phyloP scores from a whole-genome alignment of 2,797 vertebrate genomes.

The Oreortyx pictus region DNA sequence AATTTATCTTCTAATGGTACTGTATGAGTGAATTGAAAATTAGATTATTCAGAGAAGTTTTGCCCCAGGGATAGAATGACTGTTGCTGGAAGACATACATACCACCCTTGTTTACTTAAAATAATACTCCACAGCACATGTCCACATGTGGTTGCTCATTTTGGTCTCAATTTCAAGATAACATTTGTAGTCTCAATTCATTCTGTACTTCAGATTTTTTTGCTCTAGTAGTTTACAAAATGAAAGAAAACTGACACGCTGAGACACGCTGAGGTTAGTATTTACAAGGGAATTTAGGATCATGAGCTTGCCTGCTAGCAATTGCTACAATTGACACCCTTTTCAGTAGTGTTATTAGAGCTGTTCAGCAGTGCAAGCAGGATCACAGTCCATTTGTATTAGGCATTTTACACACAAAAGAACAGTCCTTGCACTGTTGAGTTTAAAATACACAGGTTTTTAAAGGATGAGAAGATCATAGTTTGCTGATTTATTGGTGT shows the following conservation, averaged over 20 bases:
- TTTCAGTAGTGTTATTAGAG: neutral
- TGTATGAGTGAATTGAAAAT: neutral
- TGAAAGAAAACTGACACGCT: neutral
- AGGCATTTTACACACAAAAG: rapidly evolving
- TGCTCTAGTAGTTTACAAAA: neutral
- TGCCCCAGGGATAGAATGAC: neutral
- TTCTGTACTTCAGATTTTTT: neutral
- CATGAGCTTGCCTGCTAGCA: neutral
- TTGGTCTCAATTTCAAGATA: neutral
- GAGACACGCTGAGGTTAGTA: neutral
- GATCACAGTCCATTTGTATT: neutral
- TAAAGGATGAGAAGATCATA: too few species aligned
- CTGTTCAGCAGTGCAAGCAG: neutral
- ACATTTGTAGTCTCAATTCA: neutral
- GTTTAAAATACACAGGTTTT: neutral
- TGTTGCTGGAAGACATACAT: rapidly evolving
- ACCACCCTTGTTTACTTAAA: neutral
- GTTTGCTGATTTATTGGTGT: neutral
- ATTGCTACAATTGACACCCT: neutral
- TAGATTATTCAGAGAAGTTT: neutral
- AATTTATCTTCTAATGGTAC: neutral
- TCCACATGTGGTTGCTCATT: rapidly evolving
- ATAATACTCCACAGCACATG: rapidly evolving
- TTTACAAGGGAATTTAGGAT: neutral
- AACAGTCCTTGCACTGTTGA: neutral